These are phyloP conservation scores for Anarhynchus alexandrinus DNA, from an alignment of 2,113 vertebrate species.

Conservation along the genomic window DNA sequence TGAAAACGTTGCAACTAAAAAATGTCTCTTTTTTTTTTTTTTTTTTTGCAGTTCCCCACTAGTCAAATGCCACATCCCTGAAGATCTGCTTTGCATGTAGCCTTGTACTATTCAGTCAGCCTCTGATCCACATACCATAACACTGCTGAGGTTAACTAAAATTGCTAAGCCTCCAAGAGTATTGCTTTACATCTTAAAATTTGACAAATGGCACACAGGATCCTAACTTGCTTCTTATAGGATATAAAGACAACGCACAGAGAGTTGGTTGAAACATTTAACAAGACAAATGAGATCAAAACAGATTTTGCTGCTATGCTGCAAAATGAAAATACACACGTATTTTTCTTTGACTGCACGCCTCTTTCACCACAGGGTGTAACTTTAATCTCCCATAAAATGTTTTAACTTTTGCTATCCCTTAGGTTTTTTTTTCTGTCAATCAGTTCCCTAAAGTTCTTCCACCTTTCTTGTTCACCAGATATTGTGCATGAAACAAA, in stretches of 20 bases:
- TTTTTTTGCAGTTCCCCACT: background rate
- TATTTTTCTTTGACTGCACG: background rate
- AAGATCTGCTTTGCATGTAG: background rate
- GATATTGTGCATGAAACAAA: background rate
- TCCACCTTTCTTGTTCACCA: background rate
- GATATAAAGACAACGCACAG: background rate
- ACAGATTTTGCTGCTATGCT: background rate
- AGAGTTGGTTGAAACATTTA: background rate
- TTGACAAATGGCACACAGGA: background rate
- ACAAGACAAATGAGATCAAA: background rate
- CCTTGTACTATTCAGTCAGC: background rate
- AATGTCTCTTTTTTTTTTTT: background rate
- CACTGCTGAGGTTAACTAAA: background rate
- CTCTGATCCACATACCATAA: background rate
- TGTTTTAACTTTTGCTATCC: background rate
- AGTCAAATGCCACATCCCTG: background rate
- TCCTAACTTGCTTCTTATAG: background rate
- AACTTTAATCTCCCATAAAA: background rate
- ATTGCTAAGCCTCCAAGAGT: background rate
- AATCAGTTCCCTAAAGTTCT: background rate
- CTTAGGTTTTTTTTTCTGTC: background rate
- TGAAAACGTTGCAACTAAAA: background rate
- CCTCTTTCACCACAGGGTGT: background rate
- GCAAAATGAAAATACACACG: background rate
- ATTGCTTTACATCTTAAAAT: background rate